Conservation (phyloP, 2,888 invertebrate species). For the Parnassius apollo region DNA sequence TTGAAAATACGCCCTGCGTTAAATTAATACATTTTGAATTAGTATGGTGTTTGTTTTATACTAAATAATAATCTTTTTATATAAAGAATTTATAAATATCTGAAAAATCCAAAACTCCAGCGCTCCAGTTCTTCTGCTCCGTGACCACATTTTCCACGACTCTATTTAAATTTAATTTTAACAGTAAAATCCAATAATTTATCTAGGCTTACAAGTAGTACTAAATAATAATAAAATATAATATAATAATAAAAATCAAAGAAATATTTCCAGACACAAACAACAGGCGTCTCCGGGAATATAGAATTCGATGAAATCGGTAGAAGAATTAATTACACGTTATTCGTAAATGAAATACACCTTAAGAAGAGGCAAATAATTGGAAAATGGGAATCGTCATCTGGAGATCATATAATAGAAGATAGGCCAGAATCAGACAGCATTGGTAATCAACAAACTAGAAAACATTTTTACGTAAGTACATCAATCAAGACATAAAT, state of each 20-base stretch:
- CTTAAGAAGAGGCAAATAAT: constrained; percentile 47
- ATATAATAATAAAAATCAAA: not conserved
- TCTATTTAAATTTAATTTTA: no score
- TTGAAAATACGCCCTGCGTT: no score
- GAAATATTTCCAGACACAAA: constrained; percentile 77
- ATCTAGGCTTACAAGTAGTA: no score
- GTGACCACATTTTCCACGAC: no score
- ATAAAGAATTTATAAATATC: no score
- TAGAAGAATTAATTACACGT: constrained; percentile 83
- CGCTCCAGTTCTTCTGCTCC: no score
- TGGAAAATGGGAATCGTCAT: constrained; percentile 61
- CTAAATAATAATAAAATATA: no score
- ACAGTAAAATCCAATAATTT: no score
- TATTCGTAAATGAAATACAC: constrained; percentile 84
- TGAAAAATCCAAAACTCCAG: no score
- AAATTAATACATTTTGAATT: no score
- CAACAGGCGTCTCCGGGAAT: constrained; percentile 84
- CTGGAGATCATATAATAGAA: constrained; percentile 79
- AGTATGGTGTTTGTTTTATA: no score
- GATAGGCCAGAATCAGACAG: constrained; percentile 68
- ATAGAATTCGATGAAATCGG: constrained; percentile 86
- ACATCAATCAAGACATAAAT: not conserved
- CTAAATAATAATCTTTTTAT: no score
- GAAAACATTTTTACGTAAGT: constrained; percentile 84
- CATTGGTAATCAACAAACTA: constrained; percentile 75